Evolutionary conservation across 2,888 invertebrate genomes (phyloP).

Genomic region (Pyrrhia umbra): DNA sequence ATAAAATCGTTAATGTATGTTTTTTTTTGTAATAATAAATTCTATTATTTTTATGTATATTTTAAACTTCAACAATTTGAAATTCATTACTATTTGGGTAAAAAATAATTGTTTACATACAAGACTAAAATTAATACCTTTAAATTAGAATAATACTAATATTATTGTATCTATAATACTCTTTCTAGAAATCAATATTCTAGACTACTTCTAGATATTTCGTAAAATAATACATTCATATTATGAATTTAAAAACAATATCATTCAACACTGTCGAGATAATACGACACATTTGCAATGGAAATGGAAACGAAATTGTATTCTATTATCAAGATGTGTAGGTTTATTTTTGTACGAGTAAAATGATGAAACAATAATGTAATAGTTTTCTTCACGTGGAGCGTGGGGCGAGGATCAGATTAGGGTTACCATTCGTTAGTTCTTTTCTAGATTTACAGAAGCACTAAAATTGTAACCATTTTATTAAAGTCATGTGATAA

Average conservation of each 20-base stretch:
- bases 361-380: slow-evolving; percentile 80
- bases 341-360: slow-evolving; percentile 68
- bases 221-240: slow-evolving; percentile 50
- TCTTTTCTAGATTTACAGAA: slow-evolving; percentile 23
- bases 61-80: no score
- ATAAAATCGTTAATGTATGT: no score
- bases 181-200: slow-evolving; percentile 20
- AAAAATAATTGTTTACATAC: not conserved
- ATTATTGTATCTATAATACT: not conserved
- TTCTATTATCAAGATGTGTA: slow-evolving; percentile 56
- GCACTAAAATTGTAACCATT: not conserved
- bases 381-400: slow-evolving; percentile 81
- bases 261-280: slow-evolving; percentile 52
- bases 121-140: not conserved
- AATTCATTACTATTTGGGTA: no score
- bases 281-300: slow-evolving; percentile 56
- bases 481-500: no score
- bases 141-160: not conserved
- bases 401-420: slow-evolving; percentile 66
- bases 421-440: slow-evolving; percentile 41
- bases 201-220: slow-evolving; percentile 19
- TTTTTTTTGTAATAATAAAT: no score
- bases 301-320: slow-evolving; percentile 64
- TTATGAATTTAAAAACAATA: slow-evolving; percentile 68
- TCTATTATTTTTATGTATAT: no score